Evolutionary conservation across 2,888 invertebrate genomes (phyloP), one percentile per base, ranked within the genome.

Genomic region (Nycteola revayana): DNA sequence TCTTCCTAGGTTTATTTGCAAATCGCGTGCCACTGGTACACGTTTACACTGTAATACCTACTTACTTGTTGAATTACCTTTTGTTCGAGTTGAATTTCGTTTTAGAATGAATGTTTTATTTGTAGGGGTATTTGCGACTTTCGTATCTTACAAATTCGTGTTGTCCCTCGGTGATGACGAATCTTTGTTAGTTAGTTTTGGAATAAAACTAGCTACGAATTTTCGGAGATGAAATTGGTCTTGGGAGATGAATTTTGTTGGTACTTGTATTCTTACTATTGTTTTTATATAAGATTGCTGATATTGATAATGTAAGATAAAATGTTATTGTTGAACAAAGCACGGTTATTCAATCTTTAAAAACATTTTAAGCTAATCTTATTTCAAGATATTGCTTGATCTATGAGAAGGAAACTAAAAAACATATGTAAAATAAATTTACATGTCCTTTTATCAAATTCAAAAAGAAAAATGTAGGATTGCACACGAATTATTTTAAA

Each of bases 1-100:
- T 83, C 83, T 83, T 75, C 66, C 68, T 73, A 72, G 77, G 60
- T 85, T 87, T 87, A 87, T 86, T 85, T 85, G 79, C 77, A 71
- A 80, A 85, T 86, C 81, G 86, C 86, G 85, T 86, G 87, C 64
- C 41, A 46, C 48, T 25, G 45, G 54, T 67, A 70, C 71, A 63
- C 63, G 66, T 69, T 71, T 70, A 66, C 61, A 70, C 56, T 62
- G 62, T 66, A 66, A 61, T 72, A 72, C 64, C 52, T 76, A 78
- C 64, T 53, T 76, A 78, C 79, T 79, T 80, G 80, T 83, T 82
- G 79, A 81, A 75, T 79, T 78, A 77, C 62, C 58, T 64, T 21
- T 66, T 64, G 63, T 70, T 62, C 44, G 56, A 66, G 51, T 60
- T 53, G 50, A 70, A 66, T 66, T 67, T 55, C 46, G 44, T 60